Percentiles rank a stretch among this genome's conserved stretches.
Conservation (phyloP, 2,797 vertebrate species). For the Synanceia verrucosa region DNA sequence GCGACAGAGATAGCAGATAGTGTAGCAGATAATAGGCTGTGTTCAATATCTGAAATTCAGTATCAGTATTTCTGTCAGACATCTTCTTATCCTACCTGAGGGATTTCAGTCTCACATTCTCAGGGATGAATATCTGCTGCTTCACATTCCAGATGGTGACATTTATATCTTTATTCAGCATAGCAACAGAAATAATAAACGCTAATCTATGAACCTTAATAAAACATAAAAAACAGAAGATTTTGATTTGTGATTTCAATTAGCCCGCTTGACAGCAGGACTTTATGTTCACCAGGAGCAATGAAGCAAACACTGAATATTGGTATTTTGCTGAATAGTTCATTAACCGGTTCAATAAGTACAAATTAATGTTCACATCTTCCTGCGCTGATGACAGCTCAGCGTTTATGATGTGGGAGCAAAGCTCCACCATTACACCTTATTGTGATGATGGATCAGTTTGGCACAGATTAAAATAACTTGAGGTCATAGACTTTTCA, state of each 20-base stretch:
- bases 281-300: conserved; percentile 48
- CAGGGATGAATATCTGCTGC: conserved; percentile 15
- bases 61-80: not conserved
- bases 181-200: conserved; percentile 56
- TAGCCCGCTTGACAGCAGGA: conserved; percentile 54
- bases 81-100: conserved; percentile 3
- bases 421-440: conserved; percentile 23
- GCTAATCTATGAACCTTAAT: conserved; percentile 36
- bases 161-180: conserved; percentile 52
- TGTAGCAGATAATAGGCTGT: not conserved
- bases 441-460: conserved; percentile 28
- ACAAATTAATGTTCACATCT: conserved; percentile 66
- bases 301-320: conserved; percentile 56
- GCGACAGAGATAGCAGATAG: not conserved
- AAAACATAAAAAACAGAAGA: conserved; percentile 41
- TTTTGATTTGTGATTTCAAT: conserved; percentile 72
- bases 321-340: conserved; percentile 68
- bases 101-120: not conserved
- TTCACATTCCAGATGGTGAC: conserved; percentile 52
- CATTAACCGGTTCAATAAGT: conserved; percentile 73
- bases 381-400: conserved; percentile 44
- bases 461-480: conserved; percentile 25
- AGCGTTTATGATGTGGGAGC: conserved; percentile 43
- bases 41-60: not conserved
- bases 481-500: not conserved